Base-by-base conservation (phyloP, 2,888 invertebrate species). In the Apoderus coryli region DNA sequence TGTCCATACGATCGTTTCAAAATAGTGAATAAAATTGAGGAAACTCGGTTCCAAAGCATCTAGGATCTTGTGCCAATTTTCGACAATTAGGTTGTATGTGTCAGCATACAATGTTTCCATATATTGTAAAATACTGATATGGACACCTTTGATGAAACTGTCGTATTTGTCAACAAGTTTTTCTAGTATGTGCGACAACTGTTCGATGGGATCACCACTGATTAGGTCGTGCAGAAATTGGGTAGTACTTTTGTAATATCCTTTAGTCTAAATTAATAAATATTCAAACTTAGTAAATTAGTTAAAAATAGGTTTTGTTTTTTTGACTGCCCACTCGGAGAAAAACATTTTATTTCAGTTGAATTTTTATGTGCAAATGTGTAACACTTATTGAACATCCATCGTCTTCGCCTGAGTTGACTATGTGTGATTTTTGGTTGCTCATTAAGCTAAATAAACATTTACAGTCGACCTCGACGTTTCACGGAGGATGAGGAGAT, bases 41-140 rank as follows among this genome's bases (percentile, higher is more conserved):
- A 84, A 76, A 36, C 79, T 61, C 3, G 85, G 85, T 45, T 85
- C 84, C 14, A 85, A 66, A 3, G 74, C 69, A 37, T 75, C 74
- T 0, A 85, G 54, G 2, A 77, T 60, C 35, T 69, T 71, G 34
- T 75, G 69, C 81, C 81, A 84, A 47, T 82, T 79, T 27, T 69
- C 67, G 0, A 70, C 59, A 1, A 80, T 46, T 31, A 75, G 62
- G 2, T 59, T 57, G 3, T 72, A 70, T 4, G 76, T 67, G 45
- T 76, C 76, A 7, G 67, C 66, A 76, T 79, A 82, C 9, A 82
- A 62, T 29, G 71, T 69, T 45, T 84, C 79, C 48, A 84, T 70
- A 44, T 80, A 80, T 36, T 69, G 68, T 10, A 75, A 67, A 33
- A 67, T 61, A 13, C 60, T 67, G 41, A 78, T 76, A 50, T 85